A percentile compares a stretch with the other conserved stretches of the same genome.
phyloP scores from a whole-genome alignment of 2,888 invertebrate genomes.

The Agrotis segetum region DNA sequence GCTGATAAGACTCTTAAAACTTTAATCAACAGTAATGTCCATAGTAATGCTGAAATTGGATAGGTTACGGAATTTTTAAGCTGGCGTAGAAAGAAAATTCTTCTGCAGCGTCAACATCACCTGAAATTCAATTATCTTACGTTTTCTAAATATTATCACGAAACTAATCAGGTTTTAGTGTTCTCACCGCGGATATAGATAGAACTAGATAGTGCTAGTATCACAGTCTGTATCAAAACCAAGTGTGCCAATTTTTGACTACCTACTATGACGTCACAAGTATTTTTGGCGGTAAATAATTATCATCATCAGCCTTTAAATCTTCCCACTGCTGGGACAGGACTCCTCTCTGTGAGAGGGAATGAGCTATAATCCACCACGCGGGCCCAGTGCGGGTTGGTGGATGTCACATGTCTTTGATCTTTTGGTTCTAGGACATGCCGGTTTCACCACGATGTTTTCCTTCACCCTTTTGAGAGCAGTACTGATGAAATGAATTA shows the following conservation, averaged over 20 bases:
- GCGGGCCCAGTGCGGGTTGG: too few species aligned
- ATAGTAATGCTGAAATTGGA: constrained; percentile 4
- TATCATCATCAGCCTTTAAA: too few species aligned
- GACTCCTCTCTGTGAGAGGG: too few species aligned
- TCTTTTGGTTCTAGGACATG: too few species aligned
- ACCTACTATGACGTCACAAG: neutral
- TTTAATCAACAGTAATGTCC: constrained; percentile 22
- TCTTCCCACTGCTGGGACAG: too few species aligned
- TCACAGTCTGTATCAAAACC: neutral
- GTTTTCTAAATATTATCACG: constrained; percentile 28
- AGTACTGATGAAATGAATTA: too few species aligned
- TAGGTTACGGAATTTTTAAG: constrained; percentile 20
- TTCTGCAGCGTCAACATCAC: constrained; percentile 3
- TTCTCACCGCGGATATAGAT: neutral
- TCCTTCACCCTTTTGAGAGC: too few species aligned
- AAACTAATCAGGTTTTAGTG: constrained; percentile 37
- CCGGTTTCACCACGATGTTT: too few species aligned
- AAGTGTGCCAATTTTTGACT: neutral
- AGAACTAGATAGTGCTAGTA: neutral
- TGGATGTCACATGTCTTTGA: too few species aligned
- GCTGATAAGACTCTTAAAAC: neutral
- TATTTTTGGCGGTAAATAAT: too few species aligned
- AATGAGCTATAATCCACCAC: too few species aligned
- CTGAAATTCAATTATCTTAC: constrained; percentile 3
- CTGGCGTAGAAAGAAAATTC: neutral